Base-by-base conservation (phyloP, 2,797 vertebrate species). In the Trachurus trachurus region DNA sequence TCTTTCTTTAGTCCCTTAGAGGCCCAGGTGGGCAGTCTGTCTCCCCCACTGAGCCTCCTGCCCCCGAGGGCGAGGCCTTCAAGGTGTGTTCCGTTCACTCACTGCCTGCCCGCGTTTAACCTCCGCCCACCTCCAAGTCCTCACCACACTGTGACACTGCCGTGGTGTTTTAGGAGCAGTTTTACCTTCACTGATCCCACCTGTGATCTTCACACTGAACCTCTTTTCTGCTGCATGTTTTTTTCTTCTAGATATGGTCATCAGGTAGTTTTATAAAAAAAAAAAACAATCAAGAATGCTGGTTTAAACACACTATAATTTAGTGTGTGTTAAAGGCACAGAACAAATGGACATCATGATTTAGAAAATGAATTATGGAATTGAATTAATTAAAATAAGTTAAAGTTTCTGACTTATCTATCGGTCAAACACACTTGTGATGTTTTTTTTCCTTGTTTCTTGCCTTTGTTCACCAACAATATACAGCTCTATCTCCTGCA, bases 1-100 rank as follows among this genome's bases (percentile, higher is more conserved):
- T 87, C 81, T 93, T 86, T 91, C 83, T 94, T 82, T 95, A 99
- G 98, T 96, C 96, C 80, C 82, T 96, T 96, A 99, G 97, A 95
- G 95, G 95, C 95, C 96, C 96, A 59, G 95, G 96, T 95, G 96
- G 95, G 91, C 96, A 96, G 90, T 83, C 96, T 94, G 89, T 96
- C 84, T 93, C 96, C 81, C 94, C 96, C 93, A 95, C 95, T 85
- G 98, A 98, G 91, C 90, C 93, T 92, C 84, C 93, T 88, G 90
- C 94, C 93, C 89, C 91, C 89, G 97, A 98, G 93, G 95, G 95
- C 88, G 97, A 99, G 93, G 92, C 94, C 90, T 4, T 79, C 34
- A 97, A 99, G 98, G 97, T 99, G 95, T 97, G 94, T 94, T 77
- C 86, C 78, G 72, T 91, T 82, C 72, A 34, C 61, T 82, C 83